A percentile compares a stretch with the other conserved stretches of the same genome.
These are phyloP conservation scores for Syngnathus acus DNA, from an alignment of 2,797 vertebrate genomes.

Conservation along the genomic window DNA sequence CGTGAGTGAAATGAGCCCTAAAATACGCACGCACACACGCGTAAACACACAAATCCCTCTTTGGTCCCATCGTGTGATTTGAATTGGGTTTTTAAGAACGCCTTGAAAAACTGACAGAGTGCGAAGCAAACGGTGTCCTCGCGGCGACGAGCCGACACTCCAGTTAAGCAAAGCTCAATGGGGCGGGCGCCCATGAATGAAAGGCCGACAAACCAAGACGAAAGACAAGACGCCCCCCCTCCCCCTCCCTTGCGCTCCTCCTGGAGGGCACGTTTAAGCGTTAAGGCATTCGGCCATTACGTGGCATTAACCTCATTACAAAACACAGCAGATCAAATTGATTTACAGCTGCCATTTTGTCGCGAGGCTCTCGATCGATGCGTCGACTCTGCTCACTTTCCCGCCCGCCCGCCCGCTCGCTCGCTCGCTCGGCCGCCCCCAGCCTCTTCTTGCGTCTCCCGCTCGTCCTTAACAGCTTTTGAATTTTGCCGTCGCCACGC, in stretches of 20 bases:
- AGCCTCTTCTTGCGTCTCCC: constrained; percentile 40
- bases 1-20: background rate
- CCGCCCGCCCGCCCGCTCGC: no score
- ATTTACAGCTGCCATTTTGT: constrained; percentile 82
- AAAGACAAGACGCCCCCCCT: background rate
- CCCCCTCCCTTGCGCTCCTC: constrained; percentile 71
- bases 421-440: no score
- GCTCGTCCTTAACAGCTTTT: constrained; percentile 59
- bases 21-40: no score
- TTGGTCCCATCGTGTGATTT: no score
- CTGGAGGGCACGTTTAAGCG: constrained; percentile 79
- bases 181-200: background rate
- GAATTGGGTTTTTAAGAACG: no score
- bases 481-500: constrained; percentile 59
- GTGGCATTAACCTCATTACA: constrained; percentile 84
- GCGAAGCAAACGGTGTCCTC: background rate
- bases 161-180: background rate
- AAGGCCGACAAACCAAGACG: background rate
- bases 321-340: constrained; percentile 84
- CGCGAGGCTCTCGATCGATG: constrained; percentile 79
- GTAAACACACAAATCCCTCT: no score
- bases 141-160: background rate
- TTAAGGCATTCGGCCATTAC: constrained; percentile 78
- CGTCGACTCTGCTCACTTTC: constrained; percentile 66
- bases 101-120: no score